A percentile compares a stretch with the other conserved stretches of the same genome.
Conservation (phyloP, 2,113 vertebrate species). For the Corythornis vintsioides region DNA sequence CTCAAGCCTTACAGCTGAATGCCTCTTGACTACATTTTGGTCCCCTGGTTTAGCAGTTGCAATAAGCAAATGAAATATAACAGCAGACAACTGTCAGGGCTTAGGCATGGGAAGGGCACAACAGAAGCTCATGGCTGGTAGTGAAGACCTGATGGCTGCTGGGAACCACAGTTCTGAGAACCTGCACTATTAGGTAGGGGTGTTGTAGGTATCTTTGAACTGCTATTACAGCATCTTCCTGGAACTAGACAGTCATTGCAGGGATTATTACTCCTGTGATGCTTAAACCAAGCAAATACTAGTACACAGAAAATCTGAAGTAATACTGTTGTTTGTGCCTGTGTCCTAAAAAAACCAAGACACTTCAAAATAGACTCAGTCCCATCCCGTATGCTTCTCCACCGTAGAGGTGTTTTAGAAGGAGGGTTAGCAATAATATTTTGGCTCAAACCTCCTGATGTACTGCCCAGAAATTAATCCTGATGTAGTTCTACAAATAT, state of each 20-base stretch:
- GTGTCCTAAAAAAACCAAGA: background rate
- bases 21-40: background rate
- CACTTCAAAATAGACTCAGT: background rate
- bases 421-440: background rate
- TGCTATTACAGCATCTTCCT: background rate
- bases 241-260: background rate
- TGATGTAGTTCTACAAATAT: background rate
- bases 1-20: background rate
- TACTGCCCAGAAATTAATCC: background rate
- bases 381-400: background rate
- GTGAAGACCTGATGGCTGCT: background rate
- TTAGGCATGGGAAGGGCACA: background rate
- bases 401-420: background rate
- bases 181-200: background rate
- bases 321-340: background rate
- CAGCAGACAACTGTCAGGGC: background rate
- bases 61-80: background rate
- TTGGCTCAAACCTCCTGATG: background rate
- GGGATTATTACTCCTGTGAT: background rate
- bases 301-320: background rate
- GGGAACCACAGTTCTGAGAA: background rate
- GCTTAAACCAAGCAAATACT: background rate
- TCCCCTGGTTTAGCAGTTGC: background rate
- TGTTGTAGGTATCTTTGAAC: background rate
- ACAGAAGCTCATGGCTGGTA: background rate